These are phyloP conservation scores for Phaenicophaeus curvirostris DNA, from an alignment of 2,797 vertebrate genomes.

Conservation along the genomic window DNA sequence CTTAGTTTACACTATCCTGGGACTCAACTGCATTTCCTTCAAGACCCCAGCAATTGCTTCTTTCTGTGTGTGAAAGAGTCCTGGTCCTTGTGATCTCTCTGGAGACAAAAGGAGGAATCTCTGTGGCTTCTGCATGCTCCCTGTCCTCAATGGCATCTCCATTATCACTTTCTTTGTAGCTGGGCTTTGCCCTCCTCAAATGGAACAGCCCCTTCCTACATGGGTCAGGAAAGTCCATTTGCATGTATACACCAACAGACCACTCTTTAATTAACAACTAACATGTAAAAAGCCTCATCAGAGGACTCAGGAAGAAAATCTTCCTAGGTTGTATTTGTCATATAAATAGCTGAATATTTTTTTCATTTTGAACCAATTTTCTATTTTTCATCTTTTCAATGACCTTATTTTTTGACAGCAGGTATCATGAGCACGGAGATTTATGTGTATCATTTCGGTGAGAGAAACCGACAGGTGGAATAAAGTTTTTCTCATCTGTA, in stretches of 20 bases:
- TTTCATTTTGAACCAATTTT: background rate
- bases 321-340: background rate
- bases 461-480: background rate
- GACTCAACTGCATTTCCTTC: slow-evolving; percentile 14
- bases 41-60: background rate
- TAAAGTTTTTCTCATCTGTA: background rate
- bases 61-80: background rate
- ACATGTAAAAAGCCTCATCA: background rate
- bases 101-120: slow-evolving; percentile 48
- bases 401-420: background rate
- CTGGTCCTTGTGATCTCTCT: background rate
- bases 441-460: background rate
- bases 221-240: background rate
- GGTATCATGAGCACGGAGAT: background rate
- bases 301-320: background rate
- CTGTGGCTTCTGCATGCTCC: slow-evolving; percentile 33
- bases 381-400: background rate
- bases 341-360: background rate
- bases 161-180: slow-evolving; percentile 64
- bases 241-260: background rate
- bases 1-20: background rate
- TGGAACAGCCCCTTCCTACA: slow-evolving; percentile 47
- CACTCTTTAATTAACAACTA: background rate
- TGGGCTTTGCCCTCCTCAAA: slow-evolving; percentile 48
- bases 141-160: slow-evolving; percentile 62